These are phyloP conservation scores for Agrotis ipsilon DNA, from an alignment of 2,888 invertebrate genomes.

Conservation along the genomic window DNA sequence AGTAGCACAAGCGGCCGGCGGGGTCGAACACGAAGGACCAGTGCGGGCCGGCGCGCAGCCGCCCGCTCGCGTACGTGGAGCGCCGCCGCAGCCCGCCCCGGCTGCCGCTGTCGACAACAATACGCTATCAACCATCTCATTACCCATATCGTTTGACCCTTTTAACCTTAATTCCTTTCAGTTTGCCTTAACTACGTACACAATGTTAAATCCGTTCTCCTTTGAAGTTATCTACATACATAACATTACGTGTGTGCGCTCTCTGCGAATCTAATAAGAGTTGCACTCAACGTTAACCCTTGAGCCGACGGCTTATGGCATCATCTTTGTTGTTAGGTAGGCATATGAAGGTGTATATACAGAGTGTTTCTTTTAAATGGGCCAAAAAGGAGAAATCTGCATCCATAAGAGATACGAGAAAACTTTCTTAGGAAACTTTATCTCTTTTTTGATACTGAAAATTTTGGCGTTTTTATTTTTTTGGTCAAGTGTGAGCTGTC, in stretches of 20 bases:
- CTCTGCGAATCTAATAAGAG: conserved; percentile 56
- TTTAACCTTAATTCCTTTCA: conserved; percentile 52
- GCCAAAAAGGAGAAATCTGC: too few species aligned
- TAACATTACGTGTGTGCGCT: conserved; percentile 50
- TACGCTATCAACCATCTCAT: conserved; percentile 59
- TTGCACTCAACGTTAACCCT: conserved; percentile 58
- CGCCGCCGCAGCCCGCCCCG: conserved; percentile 89
- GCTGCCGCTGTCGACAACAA: conserved; percentile 80
- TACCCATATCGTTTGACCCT: conserved; percentile 47
- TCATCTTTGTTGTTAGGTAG: conserved; percentile 16
- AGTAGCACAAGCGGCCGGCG: conserved; percentile 98
- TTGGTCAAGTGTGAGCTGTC: too few species aligned
- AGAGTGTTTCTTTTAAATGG: too few species aligned
- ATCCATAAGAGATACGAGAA: too few species aligned
- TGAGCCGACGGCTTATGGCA: conserved; percentile 33
- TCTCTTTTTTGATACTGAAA: too few species aligned
- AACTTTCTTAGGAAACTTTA: too few species aligned
- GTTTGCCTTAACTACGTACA: conserved; percentile 50
- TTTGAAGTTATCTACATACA: conserved; percentile 62
- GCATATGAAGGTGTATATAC: not conserved
- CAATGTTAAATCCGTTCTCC: conserved; percentile 55
- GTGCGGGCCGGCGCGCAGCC: conserved; percentile 93
- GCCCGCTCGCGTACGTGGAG: conserved; percentile 91
- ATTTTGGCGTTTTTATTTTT: too few species aligned
- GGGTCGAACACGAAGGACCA: conserved; percentile 99